A percentile compares a stretch with the other conserved stretches of the same genome.
phyloP scores from a whole-genome alignment of 2,113 vertebrate species.

The Heterotilapia buettikoferi region DNA sequence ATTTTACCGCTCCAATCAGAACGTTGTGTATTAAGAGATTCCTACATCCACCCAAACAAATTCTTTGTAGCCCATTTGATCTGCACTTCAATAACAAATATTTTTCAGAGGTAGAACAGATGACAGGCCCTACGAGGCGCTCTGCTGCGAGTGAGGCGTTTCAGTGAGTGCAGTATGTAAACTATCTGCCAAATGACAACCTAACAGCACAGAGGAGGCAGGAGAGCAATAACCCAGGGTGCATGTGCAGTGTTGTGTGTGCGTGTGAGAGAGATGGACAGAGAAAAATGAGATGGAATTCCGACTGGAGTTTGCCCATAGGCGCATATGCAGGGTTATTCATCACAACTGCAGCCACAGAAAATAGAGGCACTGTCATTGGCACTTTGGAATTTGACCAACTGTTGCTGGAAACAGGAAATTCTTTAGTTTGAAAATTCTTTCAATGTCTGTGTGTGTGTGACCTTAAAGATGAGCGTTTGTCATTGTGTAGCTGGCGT shows the following conservation, averaged over 20 bases:
- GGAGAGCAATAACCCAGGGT: background rate
- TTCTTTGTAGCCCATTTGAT: background rate
- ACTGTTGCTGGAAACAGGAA: constrained; percentile 22
- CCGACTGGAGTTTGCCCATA: constrained; percentile 10
- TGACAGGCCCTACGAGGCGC: background rate
- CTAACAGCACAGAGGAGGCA: background rate
- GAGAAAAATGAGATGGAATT: background rate
- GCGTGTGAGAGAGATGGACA: background rate
- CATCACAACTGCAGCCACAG: background rate
- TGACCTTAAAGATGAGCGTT: constrained; percentile 35
- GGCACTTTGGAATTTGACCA: background rate
- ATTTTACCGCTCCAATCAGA: background rate
- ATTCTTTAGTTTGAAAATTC: background rate
- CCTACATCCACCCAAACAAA: background rate
- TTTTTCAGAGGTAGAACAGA: background rate
- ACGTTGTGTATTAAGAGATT: background rate
- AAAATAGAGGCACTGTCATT: constrained; percentile 7
- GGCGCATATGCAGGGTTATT: constrained; percentile 8
- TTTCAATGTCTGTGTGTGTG: background rate
- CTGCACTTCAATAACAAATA: background rate
- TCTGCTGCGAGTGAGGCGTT: background rate
- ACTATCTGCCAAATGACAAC: background rate
- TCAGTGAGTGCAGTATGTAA: background rate
- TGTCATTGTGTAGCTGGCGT: constrained; percentile 11
- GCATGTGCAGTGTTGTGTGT: background rate